Base-by-base conservation (phyloP, 2,113 vertebrate genomes). In the Entosphenus tridentatus region DNA sequence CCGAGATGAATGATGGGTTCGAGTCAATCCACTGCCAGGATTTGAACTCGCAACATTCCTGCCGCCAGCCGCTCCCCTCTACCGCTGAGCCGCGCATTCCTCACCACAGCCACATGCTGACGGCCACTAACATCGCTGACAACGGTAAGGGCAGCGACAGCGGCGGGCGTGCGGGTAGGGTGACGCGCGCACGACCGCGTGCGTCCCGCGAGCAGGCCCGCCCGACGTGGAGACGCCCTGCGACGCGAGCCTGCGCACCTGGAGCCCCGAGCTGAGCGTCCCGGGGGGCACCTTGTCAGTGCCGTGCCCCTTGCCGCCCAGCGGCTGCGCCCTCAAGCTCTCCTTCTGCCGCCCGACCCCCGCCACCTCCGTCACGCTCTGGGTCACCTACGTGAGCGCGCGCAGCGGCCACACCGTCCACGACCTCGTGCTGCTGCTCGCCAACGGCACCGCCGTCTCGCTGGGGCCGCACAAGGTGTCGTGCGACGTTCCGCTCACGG, bases 141-240 rank as follows among this genome's bases (percentile, higher is more conserved):
- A 21, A 21, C 1, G 21, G 3, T 3, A 3, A 21, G 3, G 21
- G 21, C 21, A 21, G 21, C 21, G 21, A 21, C 21, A 3, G 21
- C 21, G 21, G 21, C 21, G 1, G 21, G 21, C 21, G 3, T 21
- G 21, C 21, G 21, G 21, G 21, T 21, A 21, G 21, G 21, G 3
- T 21, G 3, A 21, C 21, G 21, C 21, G 21, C 21, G 21, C 21
- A 21, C 21, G 21, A 21, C 21, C 21, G 1, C 21, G 39, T 39
- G 39, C 39, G 6, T 39, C 39, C 39, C 39, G 39, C 39, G 39
- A 7, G 39, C 73, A 98, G 93, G 93, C n/a, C 91, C 89, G 70
- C 93, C 93, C 71, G 92, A 98, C 2, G 93, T 95, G 67, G 93
- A 97, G 75, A 90, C 95, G 74, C 83, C 83, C 8, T 98, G 93